phyloP scores from a whole-genome alignment of 2,113 vertebrate genomes.

The Pachycephala philippinensis region DNA sequence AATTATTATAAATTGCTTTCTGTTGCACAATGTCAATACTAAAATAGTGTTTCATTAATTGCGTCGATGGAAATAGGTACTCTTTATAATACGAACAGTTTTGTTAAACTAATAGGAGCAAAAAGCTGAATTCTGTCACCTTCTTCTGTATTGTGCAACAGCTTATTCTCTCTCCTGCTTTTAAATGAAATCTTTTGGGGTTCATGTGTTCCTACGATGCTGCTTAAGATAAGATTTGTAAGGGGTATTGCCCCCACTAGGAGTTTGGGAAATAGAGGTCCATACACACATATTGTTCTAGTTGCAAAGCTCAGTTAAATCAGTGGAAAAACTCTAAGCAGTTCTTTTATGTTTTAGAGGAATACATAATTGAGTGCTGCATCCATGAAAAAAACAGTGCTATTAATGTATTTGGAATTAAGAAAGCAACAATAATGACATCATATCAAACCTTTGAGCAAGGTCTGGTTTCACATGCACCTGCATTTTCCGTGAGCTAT shows the following conservation, averaged over 20 bases:
- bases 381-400: neutral
- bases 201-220: neutral
- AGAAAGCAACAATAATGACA: neutral
- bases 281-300: neutral
- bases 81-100: neutral
- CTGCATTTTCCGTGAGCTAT: neutral
- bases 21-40: neutral
- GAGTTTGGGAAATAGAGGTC: neutral
- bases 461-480: neutral
- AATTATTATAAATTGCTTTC: neutral
- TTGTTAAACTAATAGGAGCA: neutral
- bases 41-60: neutral
- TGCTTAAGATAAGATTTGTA: neutral
- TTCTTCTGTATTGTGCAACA: neutral
- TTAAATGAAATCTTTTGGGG: neutral
- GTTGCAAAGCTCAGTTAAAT: neutral
- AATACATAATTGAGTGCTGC: neutral
- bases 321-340: neutral
- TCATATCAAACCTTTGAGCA: neutral
- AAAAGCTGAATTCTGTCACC: neutral
- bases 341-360: neutral
- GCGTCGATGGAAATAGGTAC: neutral
- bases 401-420: neutral
- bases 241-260: neutral
- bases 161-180: neutral